Base-by-base conservation (phyloP, 64 coral and sea anemone species). In the Montipora capricornis region DNA sequence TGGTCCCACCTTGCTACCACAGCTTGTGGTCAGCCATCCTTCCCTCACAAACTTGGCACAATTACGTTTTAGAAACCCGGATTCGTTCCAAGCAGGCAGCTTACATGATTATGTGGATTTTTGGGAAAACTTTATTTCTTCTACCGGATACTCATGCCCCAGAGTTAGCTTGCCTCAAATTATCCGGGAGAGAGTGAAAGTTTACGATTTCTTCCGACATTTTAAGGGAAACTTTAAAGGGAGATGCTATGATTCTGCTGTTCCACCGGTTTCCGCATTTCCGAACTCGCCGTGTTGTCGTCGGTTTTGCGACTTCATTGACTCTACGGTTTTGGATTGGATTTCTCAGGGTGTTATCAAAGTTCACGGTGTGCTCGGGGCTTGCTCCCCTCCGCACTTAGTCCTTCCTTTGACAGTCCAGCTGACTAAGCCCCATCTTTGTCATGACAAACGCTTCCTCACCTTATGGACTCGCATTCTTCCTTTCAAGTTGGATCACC, bases 241-340 rank as follows among this genome's bases (percentile, higher is more conserved):
- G 7, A 80, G 44, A 47, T 7, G 12, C 24, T 93, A 76, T 67
- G 66, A 81, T 80, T 55, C 69, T 3, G 60, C 47, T 7, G 47
- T 9, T 6, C 93, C 93, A 8, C 66, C 87, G 6, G 20, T 49
- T 49, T 50, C 71, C 9, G 47, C 17, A 8, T 50, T 94, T 0
- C 52, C 52, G 9, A 55, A 55, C 52, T 55, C 52, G 52, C 1
- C 52, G 52, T 55, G 52, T 55, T 55, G 52, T 55, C 52, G 52
- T 55, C 52, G 52, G 57, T 90, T 82, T 44, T 57, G 55, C 20
- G 51, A 79, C 9, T 90, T 94, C 69, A 77, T 94, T 59, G 11
- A 49, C 14, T 45, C 69, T 24, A 95, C 87, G 1, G 50, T 95
- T 75, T 29, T 90, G 17, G 45, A 49, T 9, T 83, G 87, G 79